Evolutionary conservation across 2,888 invertebrate species (phyloP), one percentile per base, ranked within the genome.

Genomic region (Pollenia amentaria): DNA sequence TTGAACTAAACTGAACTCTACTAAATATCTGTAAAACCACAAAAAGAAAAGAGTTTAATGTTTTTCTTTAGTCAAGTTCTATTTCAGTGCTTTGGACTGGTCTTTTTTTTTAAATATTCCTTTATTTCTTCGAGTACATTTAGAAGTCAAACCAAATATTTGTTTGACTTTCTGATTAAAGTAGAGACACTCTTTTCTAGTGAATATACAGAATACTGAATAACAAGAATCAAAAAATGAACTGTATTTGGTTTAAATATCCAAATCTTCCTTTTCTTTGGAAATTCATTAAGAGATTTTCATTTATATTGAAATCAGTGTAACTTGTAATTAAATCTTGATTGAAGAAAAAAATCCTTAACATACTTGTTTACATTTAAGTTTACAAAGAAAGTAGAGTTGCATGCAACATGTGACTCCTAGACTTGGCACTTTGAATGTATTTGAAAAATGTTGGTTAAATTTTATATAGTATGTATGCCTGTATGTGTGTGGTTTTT

Each of bases 301-400:
- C 11, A 60, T 46, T 80, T 75, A 72, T 48, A 60, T 70, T 48
- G 48, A 81, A 81, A 77, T 69, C 60, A 60, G 62, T 69, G 75
- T 78, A 64, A 78, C 62, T 82, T 48, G 73, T 78, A 85, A 85
- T 78, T 82, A 85, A 85, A 73, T 62, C 29, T 67, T 4, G 40
- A 12, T 29, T 38, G 11, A 62, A 51, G 7, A 64, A 62, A 70
- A 65, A 53, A 40, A 29, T 57, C 9, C 29, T 18, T 44, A 51
- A 62, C n/a, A 62, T 57, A 14, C 40, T 48, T 11, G 18, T 65
- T 53, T 8, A 44, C 12, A 65, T 65, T 44, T 29, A 21, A 53
- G 51, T 44, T 11, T 3, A n/a, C 29, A 57, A 18, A 14, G n/a
- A 38, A 46, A 60, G 8, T 21, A 42, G 51, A 77, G 55, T 29